phyloP scores from a whole-genome alignment of 2,888 invertebrate genomes.

The Gortyna flavago region DNA sequence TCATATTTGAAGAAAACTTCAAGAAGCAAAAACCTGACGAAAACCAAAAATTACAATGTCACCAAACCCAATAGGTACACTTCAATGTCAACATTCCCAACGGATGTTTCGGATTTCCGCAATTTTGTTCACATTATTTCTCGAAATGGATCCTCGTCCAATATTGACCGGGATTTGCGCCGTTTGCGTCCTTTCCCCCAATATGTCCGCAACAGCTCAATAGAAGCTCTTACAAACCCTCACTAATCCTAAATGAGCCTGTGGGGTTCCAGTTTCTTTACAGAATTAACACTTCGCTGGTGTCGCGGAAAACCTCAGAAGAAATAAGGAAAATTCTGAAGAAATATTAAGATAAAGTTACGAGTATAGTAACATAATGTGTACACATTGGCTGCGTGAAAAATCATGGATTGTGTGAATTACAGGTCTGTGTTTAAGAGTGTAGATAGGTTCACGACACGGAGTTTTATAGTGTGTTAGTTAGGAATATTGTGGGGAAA shows the following conservation, averaged over 20 bases:
- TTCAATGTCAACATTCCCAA: slow-evolving; percentile 20
- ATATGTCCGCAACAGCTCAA: slow-evolving; percentile 48
- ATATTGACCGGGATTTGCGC: slow-evolving; percentile 56
- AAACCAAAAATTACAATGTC: neutral
- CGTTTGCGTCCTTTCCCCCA: slow-evolving; percentile 53
- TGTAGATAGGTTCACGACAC: neutral
- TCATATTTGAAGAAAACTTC: too few relatives aligned
- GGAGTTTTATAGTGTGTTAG: neutral
- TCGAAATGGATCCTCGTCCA: slow-evolving; percentile 22
- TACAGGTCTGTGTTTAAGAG: neutral
- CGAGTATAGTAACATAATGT: neutral
- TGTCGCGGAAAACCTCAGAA: slow-evolving; percentile 19
- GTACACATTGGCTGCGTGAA: neutral
- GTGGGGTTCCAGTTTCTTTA: slow-evolving; percentile 44
- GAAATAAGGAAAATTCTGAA: slow-evolving; percentile 10
- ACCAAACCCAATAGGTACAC: neutral
- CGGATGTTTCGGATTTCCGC: slow-evolving; percentile 26
- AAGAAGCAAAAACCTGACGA: neutral
- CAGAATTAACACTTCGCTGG: slow-evolving; percentile 51
- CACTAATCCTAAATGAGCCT: slow-evolving; percentile 62
- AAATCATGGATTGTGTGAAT: neutral
- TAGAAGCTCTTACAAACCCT: slow-evolving; percentile 48
- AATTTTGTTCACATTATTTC: slow-evolving; percentile 51
- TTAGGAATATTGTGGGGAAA: neutral
- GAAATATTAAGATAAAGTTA: slow-evolving; percentile 3